phyloP scores from a whole-genome alignment of 2,888 invertebrate species.

The Caenorhabditis sp. region DNA sequence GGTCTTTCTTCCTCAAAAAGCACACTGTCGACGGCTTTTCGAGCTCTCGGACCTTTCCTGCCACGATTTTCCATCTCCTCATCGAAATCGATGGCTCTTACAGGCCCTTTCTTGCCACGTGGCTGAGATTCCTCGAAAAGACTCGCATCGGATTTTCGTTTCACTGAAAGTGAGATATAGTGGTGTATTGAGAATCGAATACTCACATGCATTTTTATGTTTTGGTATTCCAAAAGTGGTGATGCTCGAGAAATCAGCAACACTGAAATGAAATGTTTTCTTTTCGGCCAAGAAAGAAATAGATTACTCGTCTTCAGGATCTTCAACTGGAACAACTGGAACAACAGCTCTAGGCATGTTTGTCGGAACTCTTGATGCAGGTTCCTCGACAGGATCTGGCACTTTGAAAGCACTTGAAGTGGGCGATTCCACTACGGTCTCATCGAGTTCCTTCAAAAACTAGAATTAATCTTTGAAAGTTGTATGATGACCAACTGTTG shows the following conservation, averaged over 20 bases:
- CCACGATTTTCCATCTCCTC: constrained; percentile 34
- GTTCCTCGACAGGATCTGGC: not conserved
- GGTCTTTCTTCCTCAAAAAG: constrained; percentile 39
- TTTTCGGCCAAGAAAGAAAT: not conserved
- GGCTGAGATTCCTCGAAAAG: constrained; percentile 25
- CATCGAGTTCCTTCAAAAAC: constrained; percentile 35
- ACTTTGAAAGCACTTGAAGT: not conserved
- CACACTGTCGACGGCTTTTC: constrained; percentile 14
- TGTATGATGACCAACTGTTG: constrained; percentile 12
- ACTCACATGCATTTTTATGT: constrained; percentile 13
- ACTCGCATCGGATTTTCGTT: constrained; percentile 29
- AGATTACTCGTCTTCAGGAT: constrained; percentile 32
- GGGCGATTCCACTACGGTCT: constrained; percentile 21
- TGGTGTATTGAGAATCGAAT: not conserved
- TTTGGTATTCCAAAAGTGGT: not conserved
- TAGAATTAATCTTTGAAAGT: no score
- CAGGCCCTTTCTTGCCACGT: constrained; percentile 46
- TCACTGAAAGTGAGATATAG: constrained; percentile 30
- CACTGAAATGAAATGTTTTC: constrained; percentile 3
- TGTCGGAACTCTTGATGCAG: not conserved
- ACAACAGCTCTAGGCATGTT: not conserved
- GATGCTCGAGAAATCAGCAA: constrained; percentile 15
- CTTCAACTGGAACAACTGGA: not conserved
- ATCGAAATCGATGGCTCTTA: constrained; percentile 17
- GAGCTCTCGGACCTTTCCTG: constrained; percentile 40